These are phyloP conservation scores for Andrena hattorfiana DNA, from an alignment of 2,888 invertebrate genomes.

Conservation along the genomic window DNA sequence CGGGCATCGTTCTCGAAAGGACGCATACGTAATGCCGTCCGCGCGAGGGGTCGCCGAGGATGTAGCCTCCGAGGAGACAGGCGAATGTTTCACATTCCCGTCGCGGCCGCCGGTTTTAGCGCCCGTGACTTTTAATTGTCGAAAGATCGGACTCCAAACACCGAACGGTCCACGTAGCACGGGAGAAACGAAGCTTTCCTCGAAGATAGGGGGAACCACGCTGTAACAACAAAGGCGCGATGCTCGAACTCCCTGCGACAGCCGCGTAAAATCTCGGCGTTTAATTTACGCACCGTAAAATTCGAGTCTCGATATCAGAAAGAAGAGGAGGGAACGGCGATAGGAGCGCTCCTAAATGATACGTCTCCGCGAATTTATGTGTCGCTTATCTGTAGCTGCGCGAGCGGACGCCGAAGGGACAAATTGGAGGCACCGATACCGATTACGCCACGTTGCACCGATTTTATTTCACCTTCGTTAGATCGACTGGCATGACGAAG, in stretches of 20 bases:
- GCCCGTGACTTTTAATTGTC: conserved; percentile 32
- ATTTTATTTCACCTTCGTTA: neutral
- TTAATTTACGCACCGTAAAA: conserved; percentile 40
- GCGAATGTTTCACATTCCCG: conserved; percentile 70
- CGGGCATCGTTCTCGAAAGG: conserved; percentile 36
- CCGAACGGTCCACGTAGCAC: neutral
- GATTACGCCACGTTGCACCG: conserved; percentile 16
- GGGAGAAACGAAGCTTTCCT: neutral
- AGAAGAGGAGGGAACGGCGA: neutral
- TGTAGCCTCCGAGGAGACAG: conserved; percentile 33
- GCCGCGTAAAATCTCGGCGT: conserved; percentile 2
- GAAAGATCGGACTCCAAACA: neutral
- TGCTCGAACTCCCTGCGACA: neutral
- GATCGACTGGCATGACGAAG: conserved; percentile 5
- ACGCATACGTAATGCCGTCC: conserved; percentile 58
- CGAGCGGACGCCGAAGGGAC: conserved; percentile 9
- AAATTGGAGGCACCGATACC: conserved; percentile 42
- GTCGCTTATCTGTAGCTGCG: conserved; percentile 4
- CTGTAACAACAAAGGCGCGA: neutral
- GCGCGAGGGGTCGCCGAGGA: conserved; percentile 44
- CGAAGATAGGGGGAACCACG: neutral
- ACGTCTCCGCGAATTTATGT: conserved; percentile 39
- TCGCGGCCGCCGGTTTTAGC: conserved; percentile 44
- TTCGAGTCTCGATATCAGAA: conserved; percentile 10
- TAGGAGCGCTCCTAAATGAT: conserved; percentile 24